Percentiles rank a stretch among this genome's conserved stretches.
Conservation (phyloP, 2,888 invertebrate species). For the Helleia helle region DNA sequence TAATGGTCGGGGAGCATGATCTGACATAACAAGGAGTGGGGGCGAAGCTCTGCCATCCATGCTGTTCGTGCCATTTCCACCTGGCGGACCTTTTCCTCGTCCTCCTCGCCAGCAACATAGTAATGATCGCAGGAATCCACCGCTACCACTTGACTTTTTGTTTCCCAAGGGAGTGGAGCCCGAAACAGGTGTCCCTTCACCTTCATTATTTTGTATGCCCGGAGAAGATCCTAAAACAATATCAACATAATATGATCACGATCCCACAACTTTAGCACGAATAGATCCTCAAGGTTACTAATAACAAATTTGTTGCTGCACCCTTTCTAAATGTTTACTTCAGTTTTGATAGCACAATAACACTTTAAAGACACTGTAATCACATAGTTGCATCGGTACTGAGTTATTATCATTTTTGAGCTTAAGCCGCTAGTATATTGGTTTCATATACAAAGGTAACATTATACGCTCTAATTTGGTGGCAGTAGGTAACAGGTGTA, state of each 20-base stretch:
- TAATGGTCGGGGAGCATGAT: constrained; percentile 83
- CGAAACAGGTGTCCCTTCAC: constrained; percentile 68
- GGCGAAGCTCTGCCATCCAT: constrained; percentile 76
- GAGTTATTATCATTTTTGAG: constrained; percentile 27
- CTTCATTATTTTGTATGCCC: constrained; percentile 69
- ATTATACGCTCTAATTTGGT: constrained; percentile 69
- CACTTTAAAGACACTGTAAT: constrained; percentile 18
- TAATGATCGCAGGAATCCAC: constrained; percentile 88
- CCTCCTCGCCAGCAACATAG: constrained; percentile 88
- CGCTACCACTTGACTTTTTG: constrained; percentile 62
- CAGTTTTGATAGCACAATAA: constrained; percentile 37
- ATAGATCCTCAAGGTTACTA: constrained; percentile 61
- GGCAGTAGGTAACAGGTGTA: constrained; percentile 71
- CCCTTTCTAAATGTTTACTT: constrained; percentile 66
- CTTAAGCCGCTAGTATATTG: constrained; percentile 53
- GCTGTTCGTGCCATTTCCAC: constrained; percentile 80
- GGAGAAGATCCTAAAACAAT: constrained; percentile 72
- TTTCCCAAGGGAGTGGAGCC: constrained; percentile 60
- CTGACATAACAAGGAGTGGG: constrained; percentile 71
- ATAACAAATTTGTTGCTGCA: constrained; percentile 54
- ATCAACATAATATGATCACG: constrained; percentile 25
- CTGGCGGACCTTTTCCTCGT: constrained; percentile 71
- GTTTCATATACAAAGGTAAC: constrained; percentile 48
- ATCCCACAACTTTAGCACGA: constrained; percentile 21
- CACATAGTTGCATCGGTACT: neutral